A percentile compares a stretch with the other conserved stretches of the same genome.
Evolutionary conservation across 1,140 invertebrate species (phyloP).

Genomic region (Caenorhabditis inopinata): DNA sequence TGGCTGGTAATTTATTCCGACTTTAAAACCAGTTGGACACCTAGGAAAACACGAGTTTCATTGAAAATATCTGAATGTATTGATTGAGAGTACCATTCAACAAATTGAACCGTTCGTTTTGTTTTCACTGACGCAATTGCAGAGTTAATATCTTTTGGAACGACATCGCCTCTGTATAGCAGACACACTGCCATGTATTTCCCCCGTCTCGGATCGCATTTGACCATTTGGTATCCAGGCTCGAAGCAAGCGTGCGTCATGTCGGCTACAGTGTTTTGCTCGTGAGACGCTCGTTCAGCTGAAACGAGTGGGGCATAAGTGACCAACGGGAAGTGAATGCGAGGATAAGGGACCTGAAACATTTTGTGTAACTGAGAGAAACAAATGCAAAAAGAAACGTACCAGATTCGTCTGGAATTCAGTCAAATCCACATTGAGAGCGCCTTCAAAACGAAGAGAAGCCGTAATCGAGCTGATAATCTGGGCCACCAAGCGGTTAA

Average conservation of each 20-base stretch:
- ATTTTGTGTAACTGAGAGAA: not conserved
- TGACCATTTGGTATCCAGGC: conserved; percentile 81
- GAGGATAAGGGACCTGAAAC: conserved; percentile 71
- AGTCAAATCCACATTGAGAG: conserved; percentile 52
- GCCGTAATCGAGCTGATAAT: conserved; percentile 69
- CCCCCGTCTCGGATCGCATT: conserved; percentile 69
- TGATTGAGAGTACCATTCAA: conserved; percentile 73
- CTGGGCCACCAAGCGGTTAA: conserved; percentile 79
- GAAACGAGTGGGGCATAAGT: conserved; percentile 73
- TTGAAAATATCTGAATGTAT: not conserved
- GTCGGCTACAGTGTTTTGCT: conserved; percentile 74
- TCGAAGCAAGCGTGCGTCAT: conserved; percentile 80
- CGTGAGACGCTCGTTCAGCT: conserved; percentile 80
- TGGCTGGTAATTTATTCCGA: conserved; percentile 78
- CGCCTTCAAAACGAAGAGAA: conserved; percentile 55
- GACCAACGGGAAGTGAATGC: conserved; percentile 70
- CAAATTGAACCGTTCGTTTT: conserved; percentile 78
- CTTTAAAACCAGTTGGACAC: conserved; percentile 76
- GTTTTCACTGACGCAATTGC: conserved; percentile 82
- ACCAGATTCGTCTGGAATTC: conserved; percentile 64
- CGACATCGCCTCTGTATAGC: conserved; percentile 78
- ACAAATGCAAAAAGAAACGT: conserved; percentile 68
- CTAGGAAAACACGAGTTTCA: not conserved
- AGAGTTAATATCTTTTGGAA: conserved; percentile 78
- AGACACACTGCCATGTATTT: conserved; percentile 80